Evolutionary conservation across 2,888 invertebrate genomes (phyloP).

Genomic region (Leucania comma): DNA sequence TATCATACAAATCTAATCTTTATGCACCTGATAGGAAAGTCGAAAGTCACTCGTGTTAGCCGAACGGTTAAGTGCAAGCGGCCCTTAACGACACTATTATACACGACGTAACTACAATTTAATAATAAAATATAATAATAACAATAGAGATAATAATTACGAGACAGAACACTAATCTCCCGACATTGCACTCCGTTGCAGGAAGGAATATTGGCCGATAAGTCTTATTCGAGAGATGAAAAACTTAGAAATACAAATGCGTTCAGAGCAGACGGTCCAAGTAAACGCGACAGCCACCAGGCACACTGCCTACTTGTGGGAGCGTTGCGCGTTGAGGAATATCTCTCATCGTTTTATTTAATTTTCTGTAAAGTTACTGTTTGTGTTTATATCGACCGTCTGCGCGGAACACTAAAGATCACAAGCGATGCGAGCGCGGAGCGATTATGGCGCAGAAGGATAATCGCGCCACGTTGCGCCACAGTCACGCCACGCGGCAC

Average conservation of each 20-base stretch:
- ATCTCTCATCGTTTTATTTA: slow-evolving; percentile 1
- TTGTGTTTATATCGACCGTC: slow-evolving; percentile 12
- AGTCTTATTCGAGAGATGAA: slow-evolving; percentile 66
- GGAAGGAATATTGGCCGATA: slow-evolving; percentile 67
- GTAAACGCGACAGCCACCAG: not conserved
- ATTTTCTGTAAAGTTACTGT: not conserved
- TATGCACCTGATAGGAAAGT: slow-evolving; percentile 75
- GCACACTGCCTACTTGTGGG: not conserved
- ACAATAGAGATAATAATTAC: slow-evolving; percentile 63
- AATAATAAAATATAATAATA: slow-evolving; percentile 67
- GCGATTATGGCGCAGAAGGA: slow-evolving; percentile 1
- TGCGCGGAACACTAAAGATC: slow-evolving; percentile 37
- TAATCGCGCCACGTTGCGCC: slow-evolving; percentile 22
- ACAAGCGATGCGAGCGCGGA: slow-evolving; percentile 9
- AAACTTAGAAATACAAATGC: slow-evolving; percentile 59
- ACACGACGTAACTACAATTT: slow-evolving; percentile 60
- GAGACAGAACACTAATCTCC: slow-evolving; percentile 65
- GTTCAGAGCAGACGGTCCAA: slow-evolving; percentile 25
- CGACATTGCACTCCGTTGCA: slow-evolving; percentile 69
- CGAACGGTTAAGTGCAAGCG: slow-evolving; percentile 64
- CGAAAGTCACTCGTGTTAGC: slow-evolving; percentile 69
- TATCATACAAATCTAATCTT: slow-evolving; percentile 71
- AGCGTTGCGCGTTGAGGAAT: slow-evolving; percentile 5
- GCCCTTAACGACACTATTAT: slow-evolving; percentile 58
- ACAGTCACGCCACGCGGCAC: slow-evolving; percentile 27